phyloP scores from a whole-genome alignment of 2,797 vertebrate species.

The Melanotaenia pygmaea region DNA sequence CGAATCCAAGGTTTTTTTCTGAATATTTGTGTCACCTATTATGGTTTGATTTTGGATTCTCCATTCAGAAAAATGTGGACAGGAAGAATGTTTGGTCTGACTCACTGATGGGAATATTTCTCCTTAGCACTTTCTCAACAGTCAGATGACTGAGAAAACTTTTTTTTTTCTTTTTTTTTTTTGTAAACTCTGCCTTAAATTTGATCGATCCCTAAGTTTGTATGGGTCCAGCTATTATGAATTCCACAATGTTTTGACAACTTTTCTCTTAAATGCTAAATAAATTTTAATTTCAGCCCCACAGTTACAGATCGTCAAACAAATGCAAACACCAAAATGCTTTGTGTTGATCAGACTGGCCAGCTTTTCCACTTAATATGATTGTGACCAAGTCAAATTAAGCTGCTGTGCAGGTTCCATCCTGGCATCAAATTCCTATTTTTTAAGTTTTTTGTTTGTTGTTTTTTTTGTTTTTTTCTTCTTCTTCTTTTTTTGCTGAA shows the following conservation, averaged over 20 bases:
- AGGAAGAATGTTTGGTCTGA: constrained; percentile 72
- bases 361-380: constrained; percentile 13
- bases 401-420: constrained; percentile 19
- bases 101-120: constrained; percentile 67
- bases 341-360: constrained; percentile 29
- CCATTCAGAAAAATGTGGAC: constrained; percentile 49
- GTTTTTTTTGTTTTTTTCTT: not conserved
- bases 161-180: not conserved
- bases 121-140: constrained; percentile 74
- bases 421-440: constrained; percentile 6
- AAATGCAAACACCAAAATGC: constrained; percentile 38
- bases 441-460: not conserved
- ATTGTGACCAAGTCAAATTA: constrained; percentile 15
- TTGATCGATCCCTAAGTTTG: constrained; percentile 66
- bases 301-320: constrained; percentile 47
- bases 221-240: constrained; percentile 64
- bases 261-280: constrained; percentile 41
- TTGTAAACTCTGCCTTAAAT: constrained; percentile 80
- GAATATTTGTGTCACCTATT: constrained; percentile 57
- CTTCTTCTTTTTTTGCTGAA: constrained; percentile 69
- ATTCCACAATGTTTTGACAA: constrained; percentile 59
- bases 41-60: constrained; percentile 42
- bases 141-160: constrained; percentile 65
- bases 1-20: constrained; percentile 49
- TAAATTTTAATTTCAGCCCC: constrained; percentile 51